Base-by-base conservation (phyloP, 2,113 vertebrate genomes). In the Pseudois nayaur region DNA sequence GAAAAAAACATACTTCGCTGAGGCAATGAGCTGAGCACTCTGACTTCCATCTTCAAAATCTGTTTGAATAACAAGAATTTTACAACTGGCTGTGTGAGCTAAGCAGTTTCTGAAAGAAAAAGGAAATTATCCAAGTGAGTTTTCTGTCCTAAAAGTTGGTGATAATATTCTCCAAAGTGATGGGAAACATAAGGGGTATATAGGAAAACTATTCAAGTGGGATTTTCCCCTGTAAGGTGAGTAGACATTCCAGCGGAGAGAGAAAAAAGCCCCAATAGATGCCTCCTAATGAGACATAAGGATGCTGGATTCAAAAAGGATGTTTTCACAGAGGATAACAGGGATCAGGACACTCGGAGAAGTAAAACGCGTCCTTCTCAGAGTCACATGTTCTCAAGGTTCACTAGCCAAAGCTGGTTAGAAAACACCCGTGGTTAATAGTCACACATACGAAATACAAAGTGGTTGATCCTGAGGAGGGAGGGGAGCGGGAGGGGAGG, bases 51-150 rank as follows among this genome's bases (percentile, higher is more conserved):
- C 99, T 85, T 99, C 99, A 96, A 99, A 99, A 97, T 99, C 99
- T 19, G 99, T 99, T 98, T 99, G 99, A 98, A 99, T 99, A 95
- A 99, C 99, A 13, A 99, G 99, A 94, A 99, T 97, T 98, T 99
- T 99, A 97, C 98, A 98, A 59, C 98, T 97, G 40, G 98, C 81
- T 5, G 95, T 40, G 12, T 31, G 79, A 52, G 89, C 59, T 60
- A 99, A 98, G 96, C 99, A 99, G 95, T 98, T 98, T 97, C 99
- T 99, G 97, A 87, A 82, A 95, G 82, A 71, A 8, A 86, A 78
- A 76, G 45, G 45, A 6, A 57, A 64, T n/a, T 31, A 21, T 23
- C 33, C 62, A n/a, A 14, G 11, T 29, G 5, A 91, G 40, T 33
- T 92, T 79, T 81, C 59, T 19, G 25, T 57, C 83, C 54, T 13